Evolutionary conservation across 2,113 vertebrate genomes (phyloP).

Genomic region (Edolisoma coerulescens): DNA sequence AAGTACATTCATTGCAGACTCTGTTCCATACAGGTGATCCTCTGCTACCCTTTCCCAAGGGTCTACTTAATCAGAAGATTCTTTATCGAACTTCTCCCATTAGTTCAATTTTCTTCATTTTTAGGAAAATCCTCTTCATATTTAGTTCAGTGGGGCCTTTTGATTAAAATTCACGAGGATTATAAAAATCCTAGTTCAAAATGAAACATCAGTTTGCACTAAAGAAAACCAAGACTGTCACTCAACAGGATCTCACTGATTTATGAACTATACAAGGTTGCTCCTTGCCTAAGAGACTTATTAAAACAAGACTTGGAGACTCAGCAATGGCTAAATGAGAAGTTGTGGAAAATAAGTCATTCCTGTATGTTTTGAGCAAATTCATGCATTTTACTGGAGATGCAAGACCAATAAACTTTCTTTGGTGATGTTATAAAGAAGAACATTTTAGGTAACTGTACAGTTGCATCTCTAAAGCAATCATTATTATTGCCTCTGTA

Average conservation of each 20-base stretch:
- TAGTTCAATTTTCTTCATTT: background rate
- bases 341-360: background rate
- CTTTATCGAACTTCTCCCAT: background rate
- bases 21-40: background rate
- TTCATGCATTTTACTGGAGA: background rate
- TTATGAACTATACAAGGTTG: background rate
- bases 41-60: background rate
- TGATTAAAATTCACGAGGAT: background rate
- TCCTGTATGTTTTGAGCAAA: background rate
- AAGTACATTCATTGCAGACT: background rate
- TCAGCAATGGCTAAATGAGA: background rate
- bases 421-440: background rate
- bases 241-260: background rate
- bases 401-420: background rate
- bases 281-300: background rate
- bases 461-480: background rate
- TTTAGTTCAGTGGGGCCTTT: background rate
- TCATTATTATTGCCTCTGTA: background rate
- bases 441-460: background rate
- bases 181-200: background rate
- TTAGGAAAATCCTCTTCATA: background rate
- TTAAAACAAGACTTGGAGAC: background rate
- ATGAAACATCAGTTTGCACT: background rate
- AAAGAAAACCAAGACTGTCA: background rate
- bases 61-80: background rate